phyloP scores from a whole-genome alignment of 2,797 vertebrate species.

The Phoxinus dragarum region DNA sequence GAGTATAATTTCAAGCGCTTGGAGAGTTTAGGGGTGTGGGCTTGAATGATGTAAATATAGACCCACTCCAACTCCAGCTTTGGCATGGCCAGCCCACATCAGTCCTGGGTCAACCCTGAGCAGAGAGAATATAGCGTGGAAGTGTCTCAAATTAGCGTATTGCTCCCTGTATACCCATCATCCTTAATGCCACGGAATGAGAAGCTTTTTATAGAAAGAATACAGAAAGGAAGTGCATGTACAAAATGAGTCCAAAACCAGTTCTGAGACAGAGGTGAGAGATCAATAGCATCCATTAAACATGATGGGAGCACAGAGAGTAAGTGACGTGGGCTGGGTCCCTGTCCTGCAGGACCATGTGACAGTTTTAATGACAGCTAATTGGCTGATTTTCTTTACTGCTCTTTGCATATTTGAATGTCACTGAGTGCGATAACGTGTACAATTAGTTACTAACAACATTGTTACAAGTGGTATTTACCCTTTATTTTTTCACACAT shows the following conservation, averaged over 20 bases:
- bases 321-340: not conserved
- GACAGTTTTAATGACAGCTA: not conserved
- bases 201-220: conserved; percentile 37
- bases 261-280: conserved; percentile 45
- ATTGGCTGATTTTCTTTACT: not conserved
- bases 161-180: conserved; percentile 32
- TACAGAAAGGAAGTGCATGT: conserved; percentile 22
- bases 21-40: conserved; percentile 45
- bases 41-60: conserved; percentile 47
- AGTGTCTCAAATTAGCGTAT: conserved; percentile 11
- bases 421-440: not conserved
- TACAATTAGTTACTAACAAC: not conserved
- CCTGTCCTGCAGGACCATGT: conserved; percentile 23
- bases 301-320: conserved; percentile 14
- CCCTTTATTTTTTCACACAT: not conserved
- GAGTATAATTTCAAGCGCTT: conserved; percentile 9
- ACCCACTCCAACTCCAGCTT: conserved; percentile 9
- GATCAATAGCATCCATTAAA: conserved; percentile 26
- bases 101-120: conserved; percentile 27
- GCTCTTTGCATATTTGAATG: not conserved
- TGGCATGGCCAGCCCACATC: conserved; percentile 37
- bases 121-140: not conserved
- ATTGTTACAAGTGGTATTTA: not conserved
- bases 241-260: conserved; percentile 23
- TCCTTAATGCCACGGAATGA: conserved; percentile 31